These are phyloP conservation scores for Pterobdella sp. DNA, from an alignment of 2,888 invertebrate genomes.

Conservation along the genomic window DNA sequence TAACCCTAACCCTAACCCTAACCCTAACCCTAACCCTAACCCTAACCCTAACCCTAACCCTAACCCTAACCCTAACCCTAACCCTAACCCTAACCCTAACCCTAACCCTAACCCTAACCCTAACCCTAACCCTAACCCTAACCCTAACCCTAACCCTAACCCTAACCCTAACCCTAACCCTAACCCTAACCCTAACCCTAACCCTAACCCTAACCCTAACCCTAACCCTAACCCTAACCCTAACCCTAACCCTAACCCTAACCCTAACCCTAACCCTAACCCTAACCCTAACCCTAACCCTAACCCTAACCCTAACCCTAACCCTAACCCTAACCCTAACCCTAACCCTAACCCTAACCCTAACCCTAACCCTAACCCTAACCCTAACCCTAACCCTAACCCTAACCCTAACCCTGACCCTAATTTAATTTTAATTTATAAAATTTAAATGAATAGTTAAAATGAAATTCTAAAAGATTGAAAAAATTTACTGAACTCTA, in stretches of 20 bases:
- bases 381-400: slow-evolving; percentile 31
- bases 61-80: slow-evolving; percentile 36
- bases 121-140: slow-evolving; percentile 39
- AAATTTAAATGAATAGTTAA: too few species aligned
- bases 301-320: slow-evolving; percentile 37
- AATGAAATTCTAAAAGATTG: too few species aligned
- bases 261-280: slow-evolving; percentile 36
- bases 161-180: slow-evolving; percentile 32
- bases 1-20: slow-evolving; percentile 37
- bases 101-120: slow-evolving; percentile 36
- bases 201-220: slow-evolving; percentile 38
- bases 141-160: too few species aligned
- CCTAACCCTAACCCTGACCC: slow-evolving; percentile 30
- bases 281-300: slow-evolving; percentile 34
- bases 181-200: slow-evolving; percentile 34
- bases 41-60: slow-evolving; percentile 38
- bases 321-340: slow-evolving; percentile 33
- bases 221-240: slow-evolving; percentile 37
- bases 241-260: slow-evolving; percentile 37
- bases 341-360: slow-evolving; percentile 36
- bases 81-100: slow-evolving; percentile 37
- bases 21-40: slow-evolving; percentile 35
- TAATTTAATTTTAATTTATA: too few species aligned
- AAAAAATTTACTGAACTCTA: too few species aligned
- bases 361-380: slow-evolving; percentile 34